Evolutionary conservation across 2,888 invertebrate species (phyloP), one percentile per base, ranked within the genome.

Genomic region (Tanypteryx hageni): DNA sequence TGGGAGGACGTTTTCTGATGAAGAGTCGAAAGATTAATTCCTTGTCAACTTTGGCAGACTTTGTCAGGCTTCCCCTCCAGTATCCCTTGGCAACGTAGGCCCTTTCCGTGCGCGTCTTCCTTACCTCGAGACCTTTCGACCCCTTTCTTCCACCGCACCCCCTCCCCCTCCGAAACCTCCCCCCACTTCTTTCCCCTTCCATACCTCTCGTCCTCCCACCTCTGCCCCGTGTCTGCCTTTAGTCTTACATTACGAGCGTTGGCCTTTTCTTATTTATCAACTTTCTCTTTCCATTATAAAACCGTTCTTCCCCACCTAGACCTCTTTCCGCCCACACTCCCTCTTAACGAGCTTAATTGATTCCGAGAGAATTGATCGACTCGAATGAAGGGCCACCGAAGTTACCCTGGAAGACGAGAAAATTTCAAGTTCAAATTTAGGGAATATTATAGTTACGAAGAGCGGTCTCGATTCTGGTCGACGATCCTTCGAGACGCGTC

Each of bases 41-140:
- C 89, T 68, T 68, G 89, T 89, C 89, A 89, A 89, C 89, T 89
- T 89, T n/a, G 89, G 89, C 89, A 89, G 61, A 89, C 61, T 86
- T 85, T 86, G 86, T 64, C 22, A 59, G 85, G 13, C 85, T n/a
- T 13, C 85, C 14, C 18, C 31, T 31, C 31, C 11, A 5, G 5
- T 44, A 44, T 16, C 31, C 31, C 31, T 44, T 44, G 44, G 44
- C 44, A 44, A 44, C 44, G 44, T 44, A 5, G 44, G 44, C 44
- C 44, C 44, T 1, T 44, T 44, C 44, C 44, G n/a, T 44, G 5
- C 44, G 44, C 5, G 44, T 44, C n/a, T n/a, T n/a, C n/a, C n/a
- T n/a, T n/a, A n/a, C n/a, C n/a, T n/a, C n/a, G n/a, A n/a, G n/a
- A 5, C 44, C 44, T 44, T 44, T 44, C 44, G 44, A 44, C 44